These are phyloP conservation scores for Accipiter virgatus DNA, from an alignment of 2,113 vertebrate species.

Conservation along the genomic window DNA sequence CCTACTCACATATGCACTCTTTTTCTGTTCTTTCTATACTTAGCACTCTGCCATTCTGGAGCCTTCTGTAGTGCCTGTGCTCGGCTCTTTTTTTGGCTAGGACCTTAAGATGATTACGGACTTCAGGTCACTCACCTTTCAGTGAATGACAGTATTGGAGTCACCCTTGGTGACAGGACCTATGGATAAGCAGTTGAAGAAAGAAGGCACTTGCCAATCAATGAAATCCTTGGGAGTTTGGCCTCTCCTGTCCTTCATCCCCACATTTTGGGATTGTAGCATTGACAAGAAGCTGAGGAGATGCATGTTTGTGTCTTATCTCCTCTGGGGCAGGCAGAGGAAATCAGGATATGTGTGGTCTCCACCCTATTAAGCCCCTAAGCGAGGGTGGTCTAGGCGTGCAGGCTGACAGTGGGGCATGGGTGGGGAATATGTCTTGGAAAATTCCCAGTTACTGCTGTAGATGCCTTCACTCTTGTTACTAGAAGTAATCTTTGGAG, in stretches of 20 bases:
- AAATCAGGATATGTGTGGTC: fast-evolving
- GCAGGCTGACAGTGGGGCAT: not conserved
- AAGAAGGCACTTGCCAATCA: not conserved
- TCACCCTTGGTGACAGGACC: not conserved
- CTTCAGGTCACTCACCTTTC: not conserved
- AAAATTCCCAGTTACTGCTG: not conserved
- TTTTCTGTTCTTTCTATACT: not conserved
- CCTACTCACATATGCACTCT: not conserved
- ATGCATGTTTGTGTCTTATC: not conserved
- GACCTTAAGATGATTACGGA: not conserved
- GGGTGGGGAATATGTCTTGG: not conserved
- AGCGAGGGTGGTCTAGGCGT: not conserved
- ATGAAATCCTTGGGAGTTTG: not conserved
- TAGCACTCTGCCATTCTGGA: not conserved
- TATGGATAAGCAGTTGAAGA: not conserved
- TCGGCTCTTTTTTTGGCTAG: not conserved
- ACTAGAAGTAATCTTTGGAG: not conserved
- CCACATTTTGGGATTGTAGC: not conserved
- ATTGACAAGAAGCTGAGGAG: not conserved
- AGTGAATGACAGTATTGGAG: not conserved
- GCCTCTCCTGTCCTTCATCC: not conserved
- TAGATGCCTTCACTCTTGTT: not conserved
- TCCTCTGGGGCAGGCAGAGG: not conserved
- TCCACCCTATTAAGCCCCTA: not conserved
- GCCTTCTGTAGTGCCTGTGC: not conserved